A percentile compares a stretch with the other conserved stretches of the same genome.
Conservation (phyloP, 1,140 invertebrate species). For the Orchesella cincta region DNA sequence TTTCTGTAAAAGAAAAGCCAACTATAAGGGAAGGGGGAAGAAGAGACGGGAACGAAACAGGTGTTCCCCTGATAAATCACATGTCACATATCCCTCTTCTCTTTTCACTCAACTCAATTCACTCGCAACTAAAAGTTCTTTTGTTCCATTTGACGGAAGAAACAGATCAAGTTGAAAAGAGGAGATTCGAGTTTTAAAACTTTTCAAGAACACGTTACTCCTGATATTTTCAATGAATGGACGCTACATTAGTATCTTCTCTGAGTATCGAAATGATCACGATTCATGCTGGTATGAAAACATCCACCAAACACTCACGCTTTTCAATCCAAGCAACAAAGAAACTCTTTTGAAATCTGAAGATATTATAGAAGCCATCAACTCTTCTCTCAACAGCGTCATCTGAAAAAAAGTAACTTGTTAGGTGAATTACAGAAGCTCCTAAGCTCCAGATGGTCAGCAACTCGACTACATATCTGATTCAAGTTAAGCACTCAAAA, state of each 20-base stretch:
- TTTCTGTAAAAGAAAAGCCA: no score
- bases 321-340: background rate
- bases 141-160: constrained; percentile 11
- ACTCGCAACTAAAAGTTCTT: background rate
- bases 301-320: no score
- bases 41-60: constrained; percentile 31
- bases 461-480: no score
- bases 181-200: constrained; percentile 12
- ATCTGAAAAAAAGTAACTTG: no score
- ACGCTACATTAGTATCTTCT: background rate
- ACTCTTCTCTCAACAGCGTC: no score
- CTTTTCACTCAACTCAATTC: background rate
- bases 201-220: background rate
- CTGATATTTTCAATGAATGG: constrained; percentile 17
- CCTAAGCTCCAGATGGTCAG: no score
- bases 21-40: background rate
- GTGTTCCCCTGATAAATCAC: constrained; percentile 37
- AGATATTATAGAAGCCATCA: constrained; percentile 3
- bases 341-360: background rate
- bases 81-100: constrained; percentile 13
- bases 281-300: background rate
- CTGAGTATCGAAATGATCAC: background rate
- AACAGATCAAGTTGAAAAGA: constrained; percentile 12
- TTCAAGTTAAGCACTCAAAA: no score
- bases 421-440: no score